Percentiles rank a stretch among this genome's conserved stretches.
Evolutionary conservation across 1,140 invertebrate genomes (phyloP).

Genomic region (Saccostrea cuccullata): DNA sequence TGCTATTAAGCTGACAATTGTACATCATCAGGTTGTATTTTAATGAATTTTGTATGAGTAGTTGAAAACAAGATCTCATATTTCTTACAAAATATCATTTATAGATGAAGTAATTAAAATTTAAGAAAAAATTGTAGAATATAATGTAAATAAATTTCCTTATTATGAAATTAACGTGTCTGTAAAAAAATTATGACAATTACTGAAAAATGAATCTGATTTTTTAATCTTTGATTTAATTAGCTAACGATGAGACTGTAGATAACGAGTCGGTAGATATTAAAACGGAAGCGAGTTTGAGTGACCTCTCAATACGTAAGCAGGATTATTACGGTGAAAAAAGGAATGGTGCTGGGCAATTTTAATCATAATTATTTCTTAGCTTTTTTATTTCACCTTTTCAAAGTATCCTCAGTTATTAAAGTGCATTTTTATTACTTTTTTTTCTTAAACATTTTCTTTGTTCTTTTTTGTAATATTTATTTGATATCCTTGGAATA

Average conservation of each 20-base stretch:
- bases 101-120: too few relatives aligned
- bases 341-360: constrained; percentile 13
- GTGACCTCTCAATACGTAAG: constrained; percentile 27
- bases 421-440: constrained; percentile 1
- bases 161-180: too few relatives aligned
- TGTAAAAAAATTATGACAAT: too few relatives aligned
- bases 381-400: constrained; percentile 4
- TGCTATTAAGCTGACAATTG: too few relatives aligned
- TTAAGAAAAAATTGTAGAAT: too few relatives aligned
- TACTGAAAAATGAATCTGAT: background rate
- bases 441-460: background rate
- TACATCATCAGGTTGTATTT: too few relatives aligned
- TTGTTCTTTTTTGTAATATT: background rate
- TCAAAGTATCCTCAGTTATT: background rate
- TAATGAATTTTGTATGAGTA: too few relatives aligned
- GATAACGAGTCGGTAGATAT: constrained; percentile 12
- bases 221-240: constrained; percentile 7
- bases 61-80: too few relatives aligned
- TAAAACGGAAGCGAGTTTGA: constrained; percentile 18
- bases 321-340: background rate
- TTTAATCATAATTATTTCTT: constrained; percentile 2
- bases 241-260: constrained; percentile 17
- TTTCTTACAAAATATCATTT: too few relatives aligned
- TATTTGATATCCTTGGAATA: background rate
- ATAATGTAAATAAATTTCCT: too few relatives aligned